phyloP scores from a whole-genome alignment of 1,140 invertebrate species.

The Leptopilina clavipes region DNA sequence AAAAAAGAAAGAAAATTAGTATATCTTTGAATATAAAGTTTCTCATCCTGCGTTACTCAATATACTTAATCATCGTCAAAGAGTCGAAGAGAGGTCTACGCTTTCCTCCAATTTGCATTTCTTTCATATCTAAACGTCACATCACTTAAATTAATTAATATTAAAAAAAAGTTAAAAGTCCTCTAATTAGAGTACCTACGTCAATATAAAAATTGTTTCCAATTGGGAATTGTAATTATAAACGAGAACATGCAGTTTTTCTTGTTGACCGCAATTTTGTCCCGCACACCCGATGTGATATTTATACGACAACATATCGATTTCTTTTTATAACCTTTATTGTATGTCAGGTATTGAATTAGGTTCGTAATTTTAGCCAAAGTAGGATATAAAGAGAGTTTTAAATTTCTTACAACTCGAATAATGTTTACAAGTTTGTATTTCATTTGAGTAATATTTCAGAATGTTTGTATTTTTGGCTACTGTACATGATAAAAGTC shows the following conservation, averaged over 20 bases:
- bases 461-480: background rate
- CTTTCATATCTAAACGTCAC: background rate
- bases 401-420: no score
- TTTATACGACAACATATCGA: slow-evolving; percentile 4
- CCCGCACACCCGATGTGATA: slow-evolving; percentile 10
- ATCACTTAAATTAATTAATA: background rate
- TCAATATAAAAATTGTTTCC: background rate
- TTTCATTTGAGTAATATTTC: no score
- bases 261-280: slow-evolving; percentile 19
- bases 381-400: no score
- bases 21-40: background rate
- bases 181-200: slow-evolving; percentile 4
- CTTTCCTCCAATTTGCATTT: background rate
- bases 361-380: background rate
- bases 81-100: background rate
- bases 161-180: background rate
- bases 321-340: slow-evolving; percentile 16
- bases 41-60: background rate
- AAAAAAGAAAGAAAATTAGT: background rate
- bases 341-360: background rate
- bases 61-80: background rate
- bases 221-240: slow-evolving; percentile 1
- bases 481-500: background rate
- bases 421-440: no score
- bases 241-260: slow-evolving; percentile 11